Evolutionary conservation across 2,113 vertebrate species (phyloP).

Genomic region (Phodopus roborovskii): DNA sequence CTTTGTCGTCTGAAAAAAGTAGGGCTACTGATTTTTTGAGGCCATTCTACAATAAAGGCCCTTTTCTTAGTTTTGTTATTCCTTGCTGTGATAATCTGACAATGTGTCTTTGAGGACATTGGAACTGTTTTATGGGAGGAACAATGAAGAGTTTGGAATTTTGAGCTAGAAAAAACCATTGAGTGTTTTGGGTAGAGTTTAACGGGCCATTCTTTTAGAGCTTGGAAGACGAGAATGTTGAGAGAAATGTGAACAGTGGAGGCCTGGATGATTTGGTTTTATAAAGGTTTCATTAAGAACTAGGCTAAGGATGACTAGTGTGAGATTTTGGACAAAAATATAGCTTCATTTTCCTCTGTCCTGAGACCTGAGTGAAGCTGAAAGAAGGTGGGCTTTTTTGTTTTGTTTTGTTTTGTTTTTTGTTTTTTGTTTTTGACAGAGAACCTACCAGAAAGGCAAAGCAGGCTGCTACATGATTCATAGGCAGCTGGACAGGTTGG

Average conservation of each 20-base stretch:
- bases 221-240: too few relatives aligned
- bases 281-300: neutral
- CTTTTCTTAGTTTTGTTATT: neutral
- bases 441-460: neutral
- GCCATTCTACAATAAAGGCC: neutral
- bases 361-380: neutral
- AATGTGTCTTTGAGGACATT: neutral
- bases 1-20: too few relatives aligned
- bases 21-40: too few relatives aligned
- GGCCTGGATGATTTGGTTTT: neutral
- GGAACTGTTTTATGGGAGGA: neutral
- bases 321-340: neutral
- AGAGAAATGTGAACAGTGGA: neutral
- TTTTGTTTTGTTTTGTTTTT: too few relatives aligned
- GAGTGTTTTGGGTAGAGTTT: neutral
- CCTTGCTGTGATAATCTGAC: neutral
- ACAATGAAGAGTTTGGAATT: neutral
- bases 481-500: neutral
- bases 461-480: neutral
- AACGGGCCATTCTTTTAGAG: neutral
- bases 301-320: neutral
- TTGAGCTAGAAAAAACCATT: neutral
- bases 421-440: neutral
- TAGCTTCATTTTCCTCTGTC: neutral
- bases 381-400: neutral